phyloP scores from a whole-genome alignment of 2,888 invertebrate species.

The Loripinus fragilis region DNA sequence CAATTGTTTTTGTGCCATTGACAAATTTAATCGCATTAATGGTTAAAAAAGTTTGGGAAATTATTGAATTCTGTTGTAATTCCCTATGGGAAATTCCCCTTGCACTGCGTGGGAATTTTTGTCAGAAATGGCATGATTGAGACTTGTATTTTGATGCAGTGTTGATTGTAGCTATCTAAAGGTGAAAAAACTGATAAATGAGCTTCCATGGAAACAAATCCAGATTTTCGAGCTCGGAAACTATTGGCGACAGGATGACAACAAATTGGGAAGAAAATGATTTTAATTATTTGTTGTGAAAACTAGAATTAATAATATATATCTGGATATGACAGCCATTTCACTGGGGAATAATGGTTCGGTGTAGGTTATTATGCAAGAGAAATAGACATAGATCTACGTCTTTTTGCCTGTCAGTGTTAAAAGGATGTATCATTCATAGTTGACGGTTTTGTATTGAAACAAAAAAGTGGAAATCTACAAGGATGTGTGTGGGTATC shows the following conservation, averaged over 20 bases:
- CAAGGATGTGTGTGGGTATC: neutral
- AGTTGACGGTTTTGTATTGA: neutral
- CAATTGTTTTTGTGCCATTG: no score
- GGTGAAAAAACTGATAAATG: no score
- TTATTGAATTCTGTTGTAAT: no score
- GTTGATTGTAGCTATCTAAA: no score
- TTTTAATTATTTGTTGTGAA: slow-evolving; percentile 1
- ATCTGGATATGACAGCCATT: slow-evolving; percentile 5
- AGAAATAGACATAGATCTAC: neutral
- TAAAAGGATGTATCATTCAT: neutral
- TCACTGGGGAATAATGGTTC: neutral
- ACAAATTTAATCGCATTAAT: no score
- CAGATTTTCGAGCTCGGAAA: neutral
- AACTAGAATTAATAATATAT: neutral
- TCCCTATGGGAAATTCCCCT: no score
- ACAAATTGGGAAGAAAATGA: neutral
- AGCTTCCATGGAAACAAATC: neutral
- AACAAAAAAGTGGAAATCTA: neutral
- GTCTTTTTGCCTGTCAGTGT: neutral
- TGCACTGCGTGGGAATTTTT: no score
- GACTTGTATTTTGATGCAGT: no score
- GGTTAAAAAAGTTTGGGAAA: no score
- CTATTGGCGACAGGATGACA: neutral
- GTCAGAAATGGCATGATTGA: no score
- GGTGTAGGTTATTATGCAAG: neutral